phyloP scores from a whole-genome alignment of 2,888 invertebrate genomes.

The Mythimna albipuncta region DNA sequence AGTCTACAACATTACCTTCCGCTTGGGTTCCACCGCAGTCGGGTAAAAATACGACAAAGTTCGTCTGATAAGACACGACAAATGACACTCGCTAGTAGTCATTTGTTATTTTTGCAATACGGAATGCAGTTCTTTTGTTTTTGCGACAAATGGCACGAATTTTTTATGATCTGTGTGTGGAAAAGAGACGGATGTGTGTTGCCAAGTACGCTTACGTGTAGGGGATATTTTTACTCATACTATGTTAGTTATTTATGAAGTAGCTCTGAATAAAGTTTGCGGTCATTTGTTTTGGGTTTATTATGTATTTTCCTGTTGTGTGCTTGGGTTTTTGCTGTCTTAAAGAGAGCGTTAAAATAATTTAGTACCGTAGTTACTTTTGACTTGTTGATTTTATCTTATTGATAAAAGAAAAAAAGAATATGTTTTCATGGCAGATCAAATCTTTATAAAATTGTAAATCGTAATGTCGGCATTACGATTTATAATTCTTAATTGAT shows the following conservation, averaged over 20 bases:
- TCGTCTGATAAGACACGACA: constrained; percentile 56
- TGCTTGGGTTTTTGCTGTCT: background rate
- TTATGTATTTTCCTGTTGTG: background rate
- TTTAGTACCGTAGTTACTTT: too few species aligned
- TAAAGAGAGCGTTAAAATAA: too few species aligned
- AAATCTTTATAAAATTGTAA: too few species aligned
- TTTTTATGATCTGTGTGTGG: constrained; percentile 40
- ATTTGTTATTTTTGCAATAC: constrained; percentile 68
- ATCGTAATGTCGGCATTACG: too few species aligned
- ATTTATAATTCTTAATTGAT: too few species aligned
- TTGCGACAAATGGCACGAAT: constrained; percentile 47
- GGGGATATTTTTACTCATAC: constrained; percentile 5
- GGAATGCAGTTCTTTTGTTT: constrained; percentile 63
- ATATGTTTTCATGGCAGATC: too few species aligned
- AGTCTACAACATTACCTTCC: constrained; percentile 26
- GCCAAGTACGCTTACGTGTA: constrained; percentile 16
- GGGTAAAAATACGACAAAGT: constrained; percentile 36
- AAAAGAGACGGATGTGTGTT: background rate
- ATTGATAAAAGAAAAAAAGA: too few species aligned
- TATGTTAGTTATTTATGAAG: constrained; percentile 1
- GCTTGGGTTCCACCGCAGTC: background rate
- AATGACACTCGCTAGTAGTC: constrained; percentile 52
- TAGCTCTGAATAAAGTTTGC: constrained; percentile 10
- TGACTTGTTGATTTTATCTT: too few species aligned
- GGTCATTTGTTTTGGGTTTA: background rate